A percentile compares a stretch with the other conserved stretches of the same genome.
phyloP scores from a whole-genome alignment of 1,140 invertebrate genomes.

The Aleiodes sp. region DNA sequence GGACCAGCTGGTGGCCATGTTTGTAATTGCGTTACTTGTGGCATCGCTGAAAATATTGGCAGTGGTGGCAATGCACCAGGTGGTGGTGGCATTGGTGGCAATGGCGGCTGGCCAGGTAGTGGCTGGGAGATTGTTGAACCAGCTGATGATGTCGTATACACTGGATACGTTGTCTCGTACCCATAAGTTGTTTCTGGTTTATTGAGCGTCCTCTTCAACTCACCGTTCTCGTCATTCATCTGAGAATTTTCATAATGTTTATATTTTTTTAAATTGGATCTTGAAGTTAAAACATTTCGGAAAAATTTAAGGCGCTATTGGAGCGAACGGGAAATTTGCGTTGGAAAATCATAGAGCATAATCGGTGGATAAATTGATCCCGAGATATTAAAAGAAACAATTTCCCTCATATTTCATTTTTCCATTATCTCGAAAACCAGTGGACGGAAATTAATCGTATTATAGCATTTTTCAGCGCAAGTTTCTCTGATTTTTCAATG shows the following conservation, averaged over 20 bases:
- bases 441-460: too few species aligned
- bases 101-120: constrained; percentile 60
- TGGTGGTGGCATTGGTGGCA: constrained; percentile 63
- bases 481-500: too few species aligned
- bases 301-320: too few species aligned
- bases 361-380: too few species aligned
- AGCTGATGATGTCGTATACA: constrained; percentile 42
- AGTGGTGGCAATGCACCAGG: constrained; percentile 55
- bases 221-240: constrained; percentile 50
- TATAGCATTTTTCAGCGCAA: too few species aligned
- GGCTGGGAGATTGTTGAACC: constrained; percentile 54
- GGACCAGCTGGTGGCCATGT: constrained; percentile 56
- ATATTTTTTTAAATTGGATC: background rate
- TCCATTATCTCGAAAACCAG: too few species aligned
- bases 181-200: constrained; percentile 51
- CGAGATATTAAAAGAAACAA: too few species aligned
- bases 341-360: too few species aligned
- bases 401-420: too few species aligned
- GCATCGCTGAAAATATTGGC: constrained; percentile 46
- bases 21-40: constrained; percentile 47
- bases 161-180: constrained; percentile 49
- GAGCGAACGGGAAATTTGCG: too few species aligned
- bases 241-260: constrained; percentile 32
- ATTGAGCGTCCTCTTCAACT: constrained; percentile 45
- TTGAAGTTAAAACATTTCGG: too few species aligned